phyloP scores from a whole-genome alignment of 2,797 vertebrate species.

The Bryconaethiops microstoma region DNA sequence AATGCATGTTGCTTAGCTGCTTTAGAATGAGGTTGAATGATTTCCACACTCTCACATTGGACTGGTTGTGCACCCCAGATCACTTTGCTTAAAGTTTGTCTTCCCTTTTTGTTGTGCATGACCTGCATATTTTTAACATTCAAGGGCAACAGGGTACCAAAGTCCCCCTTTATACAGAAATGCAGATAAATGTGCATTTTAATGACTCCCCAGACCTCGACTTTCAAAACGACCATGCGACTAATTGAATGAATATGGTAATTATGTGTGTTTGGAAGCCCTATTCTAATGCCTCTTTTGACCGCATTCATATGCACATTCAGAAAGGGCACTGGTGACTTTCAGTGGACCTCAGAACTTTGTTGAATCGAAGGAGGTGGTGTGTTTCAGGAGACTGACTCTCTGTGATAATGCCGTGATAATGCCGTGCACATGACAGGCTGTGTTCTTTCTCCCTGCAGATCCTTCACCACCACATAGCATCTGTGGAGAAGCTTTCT shows the following conservation, averaged over 20 bases:
- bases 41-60: neutral
- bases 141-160: constrained; percentile 18
- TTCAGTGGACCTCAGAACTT: neutral
- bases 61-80: neutral
- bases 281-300: neutral
- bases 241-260: constrained; percentile 44
- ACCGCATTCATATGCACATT: constrained; percentile 5
- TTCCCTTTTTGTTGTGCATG: constrained; percentile 34
- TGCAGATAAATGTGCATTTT: constrained; percentile 65
- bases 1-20: too few relatives aligned
- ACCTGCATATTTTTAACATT: constrained; percentile 31
- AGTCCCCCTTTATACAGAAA: constrained; percentile 35
- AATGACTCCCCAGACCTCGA: constrained; percentile 42
- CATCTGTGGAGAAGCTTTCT: constrained; percentile 92
- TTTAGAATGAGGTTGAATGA: neutral
- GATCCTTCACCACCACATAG: constrained; percentile 97
- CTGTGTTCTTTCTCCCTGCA: constrained; percentile 57
- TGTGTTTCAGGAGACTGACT: neutral
- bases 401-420: neutral
- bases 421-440: neutral
- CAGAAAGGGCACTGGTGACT: neutral
- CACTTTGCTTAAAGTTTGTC: neutral
- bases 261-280: constrained; percentile 19
- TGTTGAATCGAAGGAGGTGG: neutral
- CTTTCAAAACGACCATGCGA: constrained; percentile 26